A percentile compares a stretch with the other conserved stretches of the same genome.
Evolutionary conservation across 2,888 invertebrate genomes (phyloP).

Genomic region (Drosophila longiperda): DNA sequence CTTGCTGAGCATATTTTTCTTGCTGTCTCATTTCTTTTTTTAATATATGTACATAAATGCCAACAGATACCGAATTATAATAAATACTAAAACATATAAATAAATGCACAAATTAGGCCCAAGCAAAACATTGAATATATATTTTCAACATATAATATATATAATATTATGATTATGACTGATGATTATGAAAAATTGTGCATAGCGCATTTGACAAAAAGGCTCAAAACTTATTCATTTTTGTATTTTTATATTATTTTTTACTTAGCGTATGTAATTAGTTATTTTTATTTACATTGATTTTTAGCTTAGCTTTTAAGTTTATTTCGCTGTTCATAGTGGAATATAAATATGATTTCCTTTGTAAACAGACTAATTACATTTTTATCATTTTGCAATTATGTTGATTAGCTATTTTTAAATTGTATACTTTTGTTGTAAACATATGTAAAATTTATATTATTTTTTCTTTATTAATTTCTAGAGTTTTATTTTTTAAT

Average conservation of each 20-base stretch:
- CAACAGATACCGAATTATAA: neutral
- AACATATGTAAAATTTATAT: conserved; percentile 32
- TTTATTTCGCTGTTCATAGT: conserved; percentile 11
- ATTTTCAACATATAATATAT: conserved; percentile 1
- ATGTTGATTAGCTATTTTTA: conserved; percentile 23
- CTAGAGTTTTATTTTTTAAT: neutral
- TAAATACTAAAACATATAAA: conserved; percentile 28
- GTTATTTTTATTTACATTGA: conserved; percentile 20
- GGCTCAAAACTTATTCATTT: conserved; percentile 43
- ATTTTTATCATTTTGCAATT: conserved; percentile 22
- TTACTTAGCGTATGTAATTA: conserved; percentile 40
- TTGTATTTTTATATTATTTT: conserved; percentile 17
- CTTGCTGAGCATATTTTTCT: conserved; percentile 28
- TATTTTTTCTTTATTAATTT: conserved; percentile 19
- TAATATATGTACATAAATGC: neutral
- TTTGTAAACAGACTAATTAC: conserved; percentile 18
- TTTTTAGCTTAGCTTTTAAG: conserved; percentile 37
- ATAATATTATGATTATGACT: conserved; percentile 1
- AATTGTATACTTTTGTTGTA: conserved; percentile 37
- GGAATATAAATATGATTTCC: neutral
- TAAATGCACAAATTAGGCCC: conserved; percentile 71
- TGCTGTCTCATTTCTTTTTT: conserved; percentile 27
- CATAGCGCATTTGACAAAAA: conserved; percentile 49
- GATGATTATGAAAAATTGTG: conserved; percentile 3
- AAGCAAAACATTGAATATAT: conserved; percentile 15